phyloP scores from a whole-genome alignment of 1,140 invertebrate species.

The Rhopalosiphum padi region DNA sequence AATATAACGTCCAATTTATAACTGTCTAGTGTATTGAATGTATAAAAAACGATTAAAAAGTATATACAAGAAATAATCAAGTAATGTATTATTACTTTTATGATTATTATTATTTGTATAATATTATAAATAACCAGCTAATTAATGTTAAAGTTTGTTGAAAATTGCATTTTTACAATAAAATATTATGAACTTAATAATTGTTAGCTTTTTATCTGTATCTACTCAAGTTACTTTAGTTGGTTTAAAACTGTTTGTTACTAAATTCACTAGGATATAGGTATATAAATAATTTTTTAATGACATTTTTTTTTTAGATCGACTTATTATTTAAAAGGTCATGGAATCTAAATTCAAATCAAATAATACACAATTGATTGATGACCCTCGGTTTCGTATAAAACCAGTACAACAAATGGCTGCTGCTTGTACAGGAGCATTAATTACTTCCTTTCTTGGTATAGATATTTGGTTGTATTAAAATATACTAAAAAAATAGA shows the following conservation, averaged over 20 bases:
- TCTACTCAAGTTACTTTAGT: background rate
- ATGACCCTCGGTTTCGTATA: constrained; percentile 79
- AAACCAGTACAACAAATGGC: constrained; percentile 87
- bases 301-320: background rate
- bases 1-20: background rate
- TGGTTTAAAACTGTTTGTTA: background rate
- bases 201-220: background rate
- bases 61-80: background rate
- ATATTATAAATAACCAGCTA: background rate
- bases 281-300: background rate
- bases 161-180: background rate
- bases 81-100: background rate
- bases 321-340: background rate
- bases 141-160: background rate
- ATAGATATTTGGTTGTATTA: constrained; percentile 63
- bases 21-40: background rate
- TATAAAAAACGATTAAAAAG: background rate
- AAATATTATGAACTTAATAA: background rate
- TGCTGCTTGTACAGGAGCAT: constrained; percentile 86
- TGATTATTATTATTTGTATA: background rate
- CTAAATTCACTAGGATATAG: background rate
- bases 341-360: constrained; percentile 18
- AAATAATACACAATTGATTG: constrained; percentile 56
- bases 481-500: background rate
- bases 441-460: constrained; percentile 90